Percentiles rank a stretch among this genome's conserved stretches.
phyloP scores from a whole-genome alignment of 2,113 vertebrate species.

The Clinocottus analis region DNA sequence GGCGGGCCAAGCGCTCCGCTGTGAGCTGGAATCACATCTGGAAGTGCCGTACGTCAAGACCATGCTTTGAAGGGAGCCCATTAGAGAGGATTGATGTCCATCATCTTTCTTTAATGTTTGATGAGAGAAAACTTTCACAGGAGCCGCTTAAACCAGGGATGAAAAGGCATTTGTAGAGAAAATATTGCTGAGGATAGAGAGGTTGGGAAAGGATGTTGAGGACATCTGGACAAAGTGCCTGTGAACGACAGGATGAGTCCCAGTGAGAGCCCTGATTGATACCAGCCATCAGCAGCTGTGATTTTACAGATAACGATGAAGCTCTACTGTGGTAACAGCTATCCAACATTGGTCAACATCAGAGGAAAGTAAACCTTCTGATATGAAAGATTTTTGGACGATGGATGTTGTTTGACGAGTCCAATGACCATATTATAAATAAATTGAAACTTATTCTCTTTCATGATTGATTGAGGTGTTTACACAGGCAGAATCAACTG shows the following conservation, averaged over 20 bases:
- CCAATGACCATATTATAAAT: background rate
- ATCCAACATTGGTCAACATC: background rate
- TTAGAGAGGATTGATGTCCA: conserved; percentile 45
- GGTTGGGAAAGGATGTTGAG: conserved; percentile 6
- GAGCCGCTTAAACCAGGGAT: background rate
- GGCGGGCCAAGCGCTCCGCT: conserved; percentile 29
- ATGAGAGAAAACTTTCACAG: conserved; percentile 44
- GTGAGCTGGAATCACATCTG: conserved; percentile 37
- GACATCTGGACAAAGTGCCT: conserved; percentile 29
- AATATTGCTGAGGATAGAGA: conserved; percentile 2
- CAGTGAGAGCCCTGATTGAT: background rate
- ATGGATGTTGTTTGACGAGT: background rate
- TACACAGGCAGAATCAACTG: background rate
- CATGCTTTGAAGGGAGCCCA: conserved; percentile 23
- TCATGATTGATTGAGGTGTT: background rate
- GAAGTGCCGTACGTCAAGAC: conserved; percentile 43
- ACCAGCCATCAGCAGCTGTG: background rate
- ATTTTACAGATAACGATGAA: background rate
- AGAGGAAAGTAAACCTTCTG: background rate
- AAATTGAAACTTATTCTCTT: too few species aligned
- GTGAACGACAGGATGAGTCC: conserved; percentile 7
- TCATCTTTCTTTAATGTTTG: conserved; percentile 51
- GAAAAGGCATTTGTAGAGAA: conserved; percentile 26
- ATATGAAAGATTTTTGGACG: background rate
- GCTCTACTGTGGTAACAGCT: background rate